These are phyloP conservation scores for Synanthedon vespiformis DNA, from an alignment of 2,888 invertebrate species.

Conservation along the genomic window DNA sequence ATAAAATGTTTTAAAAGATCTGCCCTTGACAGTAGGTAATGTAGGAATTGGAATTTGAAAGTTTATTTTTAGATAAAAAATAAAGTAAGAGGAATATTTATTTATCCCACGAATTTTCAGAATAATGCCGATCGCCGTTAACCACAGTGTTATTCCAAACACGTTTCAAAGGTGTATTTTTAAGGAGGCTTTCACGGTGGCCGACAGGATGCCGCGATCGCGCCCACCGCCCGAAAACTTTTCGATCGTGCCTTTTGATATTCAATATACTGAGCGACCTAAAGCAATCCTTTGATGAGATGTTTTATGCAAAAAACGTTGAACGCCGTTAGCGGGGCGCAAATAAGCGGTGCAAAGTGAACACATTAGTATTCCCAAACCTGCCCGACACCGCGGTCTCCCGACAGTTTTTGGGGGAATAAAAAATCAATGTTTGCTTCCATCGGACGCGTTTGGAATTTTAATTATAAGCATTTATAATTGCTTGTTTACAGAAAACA, in stretches of 20 bases:
- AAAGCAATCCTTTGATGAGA: conserved; percentile 70
- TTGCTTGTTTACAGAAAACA: neutral
- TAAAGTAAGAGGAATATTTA: conserved; percentile 15
- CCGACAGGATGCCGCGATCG: conserved; percentile 48
- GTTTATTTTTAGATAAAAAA: conserved; percentile 2
- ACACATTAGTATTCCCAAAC: conserved; percentile 66
- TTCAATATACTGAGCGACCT: conserved; percentile 66
- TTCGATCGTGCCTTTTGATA: conserved; percentile 64
- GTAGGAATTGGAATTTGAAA: too few relatives aligned
- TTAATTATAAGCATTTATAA: conserved; percentile 44
- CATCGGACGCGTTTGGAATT: conserved; percentile 59
- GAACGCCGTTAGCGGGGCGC: conserved; percentile 60
- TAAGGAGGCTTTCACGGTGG: conserved; percentile 60
- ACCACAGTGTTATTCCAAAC: conserved; percentile 51
- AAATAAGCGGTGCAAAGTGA: conserved; percentile 67
- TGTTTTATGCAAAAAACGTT: conserved; percentile 72
- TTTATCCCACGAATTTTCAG: conserved; percentile 22
- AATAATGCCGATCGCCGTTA: conserved; percentile 13
- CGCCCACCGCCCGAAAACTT: conserved; percentile 52
- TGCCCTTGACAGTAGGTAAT: too few relatives aligned
- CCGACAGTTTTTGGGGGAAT: conserved; percentile 59
- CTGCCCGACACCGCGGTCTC: conserved; percentile 38
- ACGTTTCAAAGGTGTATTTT: conserved; percentile 66
- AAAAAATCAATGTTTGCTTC: conserved; percentile 71
- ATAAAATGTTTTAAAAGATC: too few relatives aligned